Evolutionary conservation across 2,113 vertebrate genomes (phyloP).

Genomic region (Antechinus stuartii): DNA sequence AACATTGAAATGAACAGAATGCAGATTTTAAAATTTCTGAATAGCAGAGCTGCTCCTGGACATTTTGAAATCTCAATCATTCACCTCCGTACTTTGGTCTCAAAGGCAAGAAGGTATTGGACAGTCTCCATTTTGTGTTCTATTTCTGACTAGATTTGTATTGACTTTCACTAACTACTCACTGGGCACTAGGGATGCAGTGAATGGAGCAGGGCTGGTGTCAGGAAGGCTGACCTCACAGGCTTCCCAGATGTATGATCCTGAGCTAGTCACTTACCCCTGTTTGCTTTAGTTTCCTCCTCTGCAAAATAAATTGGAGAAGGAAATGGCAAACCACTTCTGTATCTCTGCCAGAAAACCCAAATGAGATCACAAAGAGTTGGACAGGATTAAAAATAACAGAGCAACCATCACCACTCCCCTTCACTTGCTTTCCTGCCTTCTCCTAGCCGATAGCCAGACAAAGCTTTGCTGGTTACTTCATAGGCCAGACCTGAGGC

Average conservation of each 20-base stretch:
- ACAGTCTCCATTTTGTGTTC: background rate
- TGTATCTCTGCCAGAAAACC: background rate
- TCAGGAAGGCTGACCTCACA: background rate
- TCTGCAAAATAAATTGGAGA: background rate
- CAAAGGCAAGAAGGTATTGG: background rate
- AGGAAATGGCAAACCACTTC: background rate
- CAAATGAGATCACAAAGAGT: background rate
- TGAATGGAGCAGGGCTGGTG: background rate
- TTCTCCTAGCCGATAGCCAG: background rate
- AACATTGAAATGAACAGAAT: background rate
- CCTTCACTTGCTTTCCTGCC: background rate
- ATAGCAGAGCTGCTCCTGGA: background rate
- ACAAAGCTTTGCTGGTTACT: background rate
- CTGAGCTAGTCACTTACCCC: background rate
- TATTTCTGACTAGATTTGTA: background rate
- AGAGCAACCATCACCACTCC: background rate
- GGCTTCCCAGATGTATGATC: background rate
- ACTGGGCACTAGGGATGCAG: background rate
- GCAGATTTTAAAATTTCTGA: background rate
- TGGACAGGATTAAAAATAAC: no score
- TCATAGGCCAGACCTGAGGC: background rate
- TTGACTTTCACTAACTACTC: background rate
- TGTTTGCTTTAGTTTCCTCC: background rate
- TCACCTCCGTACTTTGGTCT: background rate
- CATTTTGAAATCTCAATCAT: background rate